Evolutionary conservation across 2,797 vertebrate genomes (phyloP).

Genomic region (Yasuhikotakia modesta): DNA sequence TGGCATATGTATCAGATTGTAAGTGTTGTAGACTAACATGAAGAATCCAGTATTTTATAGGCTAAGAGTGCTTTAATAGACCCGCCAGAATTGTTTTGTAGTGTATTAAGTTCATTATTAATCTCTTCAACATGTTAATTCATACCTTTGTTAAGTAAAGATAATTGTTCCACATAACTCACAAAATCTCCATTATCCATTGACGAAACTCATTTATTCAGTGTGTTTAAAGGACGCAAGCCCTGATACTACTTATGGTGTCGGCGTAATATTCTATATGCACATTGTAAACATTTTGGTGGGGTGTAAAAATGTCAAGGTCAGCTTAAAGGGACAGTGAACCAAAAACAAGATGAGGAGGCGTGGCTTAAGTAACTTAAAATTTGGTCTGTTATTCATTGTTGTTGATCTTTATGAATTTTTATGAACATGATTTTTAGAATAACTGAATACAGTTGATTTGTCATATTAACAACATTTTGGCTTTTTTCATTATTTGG

Average conservation of each 20-base stretch:
- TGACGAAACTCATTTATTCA: conserved; percentile 13
- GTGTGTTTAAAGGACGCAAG: not conserved
- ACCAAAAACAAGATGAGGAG: too few species aligned
- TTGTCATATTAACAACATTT: too few species aligned
- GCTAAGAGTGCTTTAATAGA: conserved; percentile 9
- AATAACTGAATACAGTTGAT: too few species aligned
- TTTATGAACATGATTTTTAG: too few species aligned
- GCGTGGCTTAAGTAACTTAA: too few species aligned
- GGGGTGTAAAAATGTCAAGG: conserved; percentile 9
- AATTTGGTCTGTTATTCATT: too few species aligned
- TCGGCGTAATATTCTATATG: not conserved
- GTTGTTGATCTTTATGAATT: too few species aligned
- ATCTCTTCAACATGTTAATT: conserved; percentile 23
- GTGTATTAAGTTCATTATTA: conserved; percentile 33
- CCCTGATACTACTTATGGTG: not conserved
- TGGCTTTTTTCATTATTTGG: not conserved
- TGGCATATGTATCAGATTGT: conserved; percentile 49
- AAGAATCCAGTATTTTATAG: conserved; percentile 42
- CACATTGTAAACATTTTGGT: conserved; percentile 20
- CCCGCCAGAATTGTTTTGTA: not conserved
- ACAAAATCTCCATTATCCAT: conserved; percentile 26
- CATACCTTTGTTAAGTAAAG: conserved; percentile 24
- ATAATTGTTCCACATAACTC: conserved; percentile 23
- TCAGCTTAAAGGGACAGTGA: conserved; percentile 34
- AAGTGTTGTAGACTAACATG: conserved; percentile 44